Base-by-base conservation (phyloP, 2,113 vertebrate genomes). In the Thinocorus orbignyianus region DNA sequence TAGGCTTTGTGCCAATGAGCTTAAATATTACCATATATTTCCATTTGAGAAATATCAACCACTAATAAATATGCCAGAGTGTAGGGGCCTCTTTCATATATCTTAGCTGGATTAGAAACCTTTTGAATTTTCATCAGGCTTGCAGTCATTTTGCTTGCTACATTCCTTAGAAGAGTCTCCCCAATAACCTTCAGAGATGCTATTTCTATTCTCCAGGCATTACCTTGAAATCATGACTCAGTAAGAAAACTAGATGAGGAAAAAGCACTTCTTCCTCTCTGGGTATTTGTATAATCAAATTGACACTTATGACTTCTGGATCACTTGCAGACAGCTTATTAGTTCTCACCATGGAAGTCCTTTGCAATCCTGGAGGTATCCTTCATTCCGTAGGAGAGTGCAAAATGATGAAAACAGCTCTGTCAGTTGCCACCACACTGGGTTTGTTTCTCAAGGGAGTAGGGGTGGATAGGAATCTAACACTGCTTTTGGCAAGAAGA, bases 41-140 rank as follows among this genome's bases (percentile, higher is more conserved):
- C 66, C 78, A 60, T 71, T 61, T 76, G 42, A 85, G 73, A 84
- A 95, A 92, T n/a, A 80, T 15, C 31, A 90, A 61, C 64, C 44
- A 44, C 24, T 77, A 73, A 93, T 76, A 93, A 69, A 81, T 49
- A 84, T 42, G 49, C 20, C 44, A 87, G n/a, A 76, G 30, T 20
- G 37, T 51, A 90, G 42, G 11, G 18, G 15, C 7, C 46, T 79
- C 55, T 80, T 91, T 86, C 74, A 46, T 86, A 54, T 39, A 80
- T 91, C 46, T 88, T 86, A 79, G n/a, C 55, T 85, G 58, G 42
- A 68, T 83, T 81, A 71, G 78, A 77, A 94, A 72, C 7, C 18
- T 65, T 79, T 35, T 74, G 88, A 84, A 89, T 96, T 97, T 94
- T 90, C 71, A 81, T 88, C 48, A 81, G 52, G 35, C 15, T 87